A percentile compares a stretch with the other conserved stretches of the same genome.
Conservation (phyloP, 1,140 invertebrate genomes). For the Leptinotarsa defecta region DNA sequence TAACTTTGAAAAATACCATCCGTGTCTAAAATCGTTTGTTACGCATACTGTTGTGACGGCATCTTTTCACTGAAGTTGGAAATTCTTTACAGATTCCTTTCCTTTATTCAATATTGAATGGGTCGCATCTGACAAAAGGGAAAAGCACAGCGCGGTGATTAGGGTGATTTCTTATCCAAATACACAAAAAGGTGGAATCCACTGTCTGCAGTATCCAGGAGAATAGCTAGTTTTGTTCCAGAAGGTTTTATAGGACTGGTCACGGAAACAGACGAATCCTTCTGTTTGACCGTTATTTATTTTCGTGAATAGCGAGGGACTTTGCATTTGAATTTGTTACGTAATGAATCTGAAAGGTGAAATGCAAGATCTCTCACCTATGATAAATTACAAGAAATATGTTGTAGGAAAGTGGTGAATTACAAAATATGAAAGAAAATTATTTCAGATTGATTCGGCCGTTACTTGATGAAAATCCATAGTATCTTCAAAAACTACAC, state of each 20-base stretch:
- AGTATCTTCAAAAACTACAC: too few species aligned
- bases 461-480: too few species aligned
- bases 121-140: conserved; percentile 33
- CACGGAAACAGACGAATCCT: conserved; percentile 1
- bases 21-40: conserved; percentile 37
- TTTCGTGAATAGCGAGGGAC: background rate
- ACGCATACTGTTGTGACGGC: conserved; percentile 37
- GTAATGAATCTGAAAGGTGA: too few species aligned
- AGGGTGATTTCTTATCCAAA: conserved; percentile 38
- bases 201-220: conserved; percentile 18
- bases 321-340: background rate
- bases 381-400: too few species aligned
- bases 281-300: background rate
- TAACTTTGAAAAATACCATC: conserved; percentile 38
- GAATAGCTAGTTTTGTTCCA: conserved; percentile 16
- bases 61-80: conserved; percentile 33
- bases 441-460: too few species aligned
- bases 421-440: too few species aligned
- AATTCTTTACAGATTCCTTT: conserved; percentile 37
- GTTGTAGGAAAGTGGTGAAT: too few species aligned
- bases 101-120: conserved; percentile 40
- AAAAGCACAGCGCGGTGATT: conserved; percentile 32
- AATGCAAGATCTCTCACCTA: too few species aligned
- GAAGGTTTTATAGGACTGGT: conserved; percentile 21
- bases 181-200: conserved; percentile 28